Conservation (phyloP, 2,888 invertebrate genomes). For the Epinotia brunnichana region DNA sequence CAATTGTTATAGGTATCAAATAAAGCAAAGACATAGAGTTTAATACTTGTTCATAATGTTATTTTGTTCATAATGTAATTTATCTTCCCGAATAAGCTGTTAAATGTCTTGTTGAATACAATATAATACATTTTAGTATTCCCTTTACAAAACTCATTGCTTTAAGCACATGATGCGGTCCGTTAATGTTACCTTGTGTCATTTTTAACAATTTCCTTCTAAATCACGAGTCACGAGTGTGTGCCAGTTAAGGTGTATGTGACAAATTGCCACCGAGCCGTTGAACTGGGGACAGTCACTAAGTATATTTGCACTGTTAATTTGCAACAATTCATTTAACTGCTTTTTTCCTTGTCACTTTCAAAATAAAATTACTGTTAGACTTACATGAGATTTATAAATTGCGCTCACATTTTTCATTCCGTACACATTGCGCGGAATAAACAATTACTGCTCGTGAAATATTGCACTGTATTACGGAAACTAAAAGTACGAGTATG, state of each 20-base stretch:
- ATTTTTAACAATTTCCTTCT: constrained; percentile 33
- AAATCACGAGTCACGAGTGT: constrained; percentile 35
- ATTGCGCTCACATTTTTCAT: constrained; percentile 13
- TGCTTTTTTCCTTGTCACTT: background rate
- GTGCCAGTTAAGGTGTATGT: constrained; percentile 22
- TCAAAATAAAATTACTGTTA: constrained; percentile 6
- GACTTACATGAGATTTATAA: background rate
- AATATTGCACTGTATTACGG: constrained; percentile 4
- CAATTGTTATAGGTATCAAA: no score
- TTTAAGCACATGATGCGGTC: constrained; percentile 2
- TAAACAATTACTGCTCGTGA: constrained; percentile 6
- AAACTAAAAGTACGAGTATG: background rate
- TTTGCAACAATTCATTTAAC: constrained; percentile 26
- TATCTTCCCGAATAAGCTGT: constrained; percentile 2
- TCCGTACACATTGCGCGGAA: constrained; percentile 5
- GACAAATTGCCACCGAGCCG: constrained; percentile 30
- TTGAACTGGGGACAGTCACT: constrained; percentile 6
- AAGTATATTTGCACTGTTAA: constrained; percentile 21
- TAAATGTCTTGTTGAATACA: constrained; percentile 7
- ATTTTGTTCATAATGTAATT: no score
- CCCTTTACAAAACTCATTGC: background rate
- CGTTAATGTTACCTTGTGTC: constrained; percentile 27
- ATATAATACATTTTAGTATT: constrained; percentile 1
- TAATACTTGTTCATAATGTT: no score
- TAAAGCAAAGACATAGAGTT: no score